Base-by-base conservation (phyloP, 1,140 invertebrate genomes). In the Pseudomyrmex concolor region DNA sequence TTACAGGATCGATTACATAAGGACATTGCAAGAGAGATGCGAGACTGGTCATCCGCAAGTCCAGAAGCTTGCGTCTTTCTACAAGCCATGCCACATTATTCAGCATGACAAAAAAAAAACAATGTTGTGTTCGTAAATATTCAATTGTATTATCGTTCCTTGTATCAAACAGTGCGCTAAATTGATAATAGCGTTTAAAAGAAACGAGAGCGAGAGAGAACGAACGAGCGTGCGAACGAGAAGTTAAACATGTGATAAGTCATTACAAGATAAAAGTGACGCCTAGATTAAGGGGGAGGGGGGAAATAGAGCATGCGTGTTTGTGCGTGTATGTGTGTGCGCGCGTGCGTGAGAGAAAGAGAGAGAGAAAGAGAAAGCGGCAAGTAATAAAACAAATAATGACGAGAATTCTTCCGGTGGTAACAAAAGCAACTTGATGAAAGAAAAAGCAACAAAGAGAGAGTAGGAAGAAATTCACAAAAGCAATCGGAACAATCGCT, bases 111-210 rank as follows among this genome's bases (percentile, higher is more conserved):
- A 91, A 87, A 34, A 34, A 34, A 34, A 87, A 84, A 88, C 83
- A 88, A 91, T 90, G 90, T 92, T 92, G 91, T 94, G 92, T 94
- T 93, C 91, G 89, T 92, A 93, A 91, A 92, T 93, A 94, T 93
- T 93, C 89, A 93, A 94, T 92, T 93, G 92, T 94, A 93, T 94
- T 94, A 94, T 94, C 91, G 93, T 94, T 94, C 93, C 93, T 94
- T 92, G 92, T 94, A 93, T 93, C 89, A 91, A 94, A 93, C 91
- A 94, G 93, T 93, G 92, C 89, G 91, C 86, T 94, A 92, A 93
- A 92, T 93, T 92, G 92, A 90, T 92, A 91, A 91, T 93, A 94
- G 93, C 93, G 92, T 92, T 92, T 91, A 91, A 91, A 89, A 87
- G 63, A 86, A 85, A 88, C 67, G 84, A 89, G 84, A 85, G 74